Conservation (phyloP, 2,888 invertebrate genomes). For the Drosophila suboccidentalis region DNA sequence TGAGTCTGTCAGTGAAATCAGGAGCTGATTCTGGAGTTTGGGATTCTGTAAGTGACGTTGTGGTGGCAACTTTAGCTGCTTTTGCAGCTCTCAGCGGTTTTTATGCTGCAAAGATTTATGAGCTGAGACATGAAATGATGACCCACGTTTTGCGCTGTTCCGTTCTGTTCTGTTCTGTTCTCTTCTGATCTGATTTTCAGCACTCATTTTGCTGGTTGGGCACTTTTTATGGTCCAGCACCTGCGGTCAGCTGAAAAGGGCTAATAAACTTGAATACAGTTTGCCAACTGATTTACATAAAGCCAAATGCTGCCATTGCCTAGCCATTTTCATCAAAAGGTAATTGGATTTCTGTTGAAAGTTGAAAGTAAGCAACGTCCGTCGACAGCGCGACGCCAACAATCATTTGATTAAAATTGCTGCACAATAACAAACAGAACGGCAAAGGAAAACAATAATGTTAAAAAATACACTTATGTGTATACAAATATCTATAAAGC, state of each 20-base stretch:
- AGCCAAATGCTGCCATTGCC: slow-evolving; percentile 62
- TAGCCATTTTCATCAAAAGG: slow-evolving; percentile 69
- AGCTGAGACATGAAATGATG: slow-evolving; percentile 79
- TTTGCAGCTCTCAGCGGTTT: slow-evolving; percentile 24
- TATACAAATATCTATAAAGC: slow-evolving; percentile 27
- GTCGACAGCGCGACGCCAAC: slow-evolving; percentile 52
- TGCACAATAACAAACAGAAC: slow-evolving; percentile 44
- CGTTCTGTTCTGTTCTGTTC: slow-evolving; percentile 38
- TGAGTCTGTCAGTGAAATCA: slow-evolving; percentile 54
- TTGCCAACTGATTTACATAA: slow-evolving; percentile 72
- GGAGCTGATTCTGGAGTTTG: slow-evolving; percentile 9
- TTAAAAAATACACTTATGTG: slow-evolving; percentile 19
- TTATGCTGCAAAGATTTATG: slow-evolving; percentile 70
- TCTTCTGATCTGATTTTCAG: slow-evolving; percentile 26
- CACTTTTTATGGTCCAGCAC: slow-evolving; percentile 78
- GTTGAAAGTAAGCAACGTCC: slow-evolving; percentile 31
- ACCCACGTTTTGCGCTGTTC: slow-evolving; percentile 60
- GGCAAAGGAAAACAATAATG: slow-evolving; percentile 43
- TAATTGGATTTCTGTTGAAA: slow-evolving; percentile 69
- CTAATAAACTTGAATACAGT: slow-evolving; percentile 71
- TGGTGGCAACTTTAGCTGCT: slow-evolving; percentile 28
- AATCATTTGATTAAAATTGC: slow-evolving; percentile 75
- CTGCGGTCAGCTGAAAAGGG: slow-evolving; percentile 77
- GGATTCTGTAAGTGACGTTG: slow-evolving; percentile 19
- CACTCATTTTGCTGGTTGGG: slow-evolving; percentile 63